Evolutionary conservation across 64 coral and sea anemone genomes (phyloP).

Genomic region (Dendronephthya gigantea): DNA sequence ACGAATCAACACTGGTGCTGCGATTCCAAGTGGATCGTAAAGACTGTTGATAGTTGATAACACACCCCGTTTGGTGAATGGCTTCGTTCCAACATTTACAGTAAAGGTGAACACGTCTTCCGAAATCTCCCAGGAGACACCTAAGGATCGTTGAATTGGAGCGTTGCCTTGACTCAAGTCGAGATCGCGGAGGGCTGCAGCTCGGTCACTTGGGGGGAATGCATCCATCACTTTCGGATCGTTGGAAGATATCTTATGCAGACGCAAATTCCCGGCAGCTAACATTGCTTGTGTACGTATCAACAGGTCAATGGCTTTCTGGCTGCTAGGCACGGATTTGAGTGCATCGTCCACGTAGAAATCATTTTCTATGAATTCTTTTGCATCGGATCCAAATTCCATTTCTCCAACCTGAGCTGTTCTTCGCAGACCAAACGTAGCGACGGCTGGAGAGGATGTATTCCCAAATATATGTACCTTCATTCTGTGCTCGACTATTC

Average conservation of each 20-base stretch:
- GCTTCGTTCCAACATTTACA: slow-evolving; percentile 24
- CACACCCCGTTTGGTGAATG: slow-evolving; percentile 57
- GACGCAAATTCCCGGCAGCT: slow-evolving; percentile 28
- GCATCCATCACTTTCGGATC: slow-evolving; percentile 31
- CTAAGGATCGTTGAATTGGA: slow-evolving; percentile 41
- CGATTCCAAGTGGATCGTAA: slow-evolving; percentile 56
- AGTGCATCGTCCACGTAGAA: slow-evolving; percentile 43
- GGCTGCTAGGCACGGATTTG: not conserved
- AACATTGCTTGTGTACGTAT: slow-evolving; percentile 27
- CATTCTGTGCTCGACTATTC: slow-evolving; percentile 33
- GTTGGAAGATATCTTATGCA: slow-evolving; percentile 50
- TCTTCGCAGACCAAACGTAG: slow-evolving; percentile 22
- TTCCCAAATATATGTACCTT: slow-evolving; percentile 49
- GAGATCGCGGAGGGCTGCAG: slow-evolving; percentile 31
- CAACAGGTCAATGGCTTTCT: slow-evolving; percentile 31
- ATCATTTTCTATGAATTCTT: slow-evolving; percentile 3
- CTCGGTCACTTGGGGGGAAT: slow-evolving; percentile 30
- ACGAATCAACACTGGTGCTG: slow-evolving; percentile 30
- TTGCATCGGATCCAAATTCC: slow-evolving; percentile 34
- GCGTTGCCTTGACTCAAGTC: slow-evolving; percentile 22
- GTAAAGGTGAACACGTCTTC: slow-evolving; percentile 42
- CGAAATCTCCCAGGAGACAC: slow-evolving; percentile 45
- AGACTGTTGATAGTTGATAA: slow-evolving; percentile 44
- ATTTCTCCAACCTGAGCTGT: slow-evolving; percentile 22
- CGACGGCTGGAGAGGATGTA: slow-evolving; percentile 38